These are phyloP conservation scores for Machaerirhynchus nigripectus DNA, from an alignment of 2,113 vertebrate genomes.

Conservation along the genomic window DNA sequence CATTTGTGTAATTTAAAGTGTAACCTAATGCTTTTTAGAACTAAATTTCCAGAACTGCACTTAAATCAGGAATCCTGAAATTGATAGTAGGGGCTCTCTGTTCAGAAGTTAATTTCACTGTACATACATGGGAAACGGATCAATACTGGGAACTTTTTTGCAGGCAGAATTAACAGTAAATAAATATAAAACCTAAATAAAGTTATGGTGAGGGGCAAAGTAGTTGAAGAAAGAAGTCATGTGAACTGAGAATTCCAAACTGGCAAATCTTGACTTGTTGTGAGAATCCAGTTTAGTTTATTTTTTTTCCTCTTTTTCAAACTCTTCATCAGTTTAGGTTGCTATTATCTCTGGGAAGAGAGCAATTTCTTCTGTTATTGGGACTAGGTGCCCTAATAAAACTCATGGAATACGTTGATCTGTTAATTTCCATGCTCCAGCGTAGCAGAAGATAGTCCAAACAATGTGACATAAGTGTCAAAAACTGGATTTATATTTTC, in stretches of 20 bases:
- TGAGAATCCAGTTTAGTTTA: not conserved
- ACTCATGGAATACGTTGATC: not conserved
- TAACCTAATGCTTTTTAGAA: not conserved
- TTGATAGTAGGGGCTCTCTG: not conserved
- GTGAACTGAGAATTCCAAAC: not conserved
- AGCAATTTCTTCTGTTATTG: not conserved
- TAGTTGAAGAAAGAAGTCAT: not conserved
- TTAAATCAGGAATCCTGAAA: not conserved
- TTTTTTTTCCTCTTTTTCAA: not conserved
- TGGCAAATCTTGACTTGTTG: not conserved
- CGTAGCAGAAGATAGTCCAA: not conserved
- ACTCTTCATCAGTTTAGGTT: not conserved
- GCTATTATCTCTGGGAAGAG: not conserved
- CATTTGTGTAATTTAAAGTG: not conserved
- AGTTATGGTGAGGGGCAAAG: not conserved
- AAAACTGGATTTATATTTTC: not conserved
- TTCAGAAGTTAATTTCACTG: not conserved
- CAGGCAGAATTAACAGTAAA: not conserved
- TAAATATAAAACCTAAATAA: not conserved
- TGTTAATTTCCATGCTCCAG: not conserved
- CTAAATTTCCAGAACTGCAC: not conserved
- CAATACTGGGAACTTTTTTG: not conserved
- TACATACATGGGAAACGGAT: not conserved
- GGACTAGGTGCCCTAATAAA: not conserved
- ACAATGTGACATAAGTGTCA: not conserved